Evolutionary conservation across 2,797 vertebrate genomes (phyloP).

Genomic region (Vireo griseus): DNA sequence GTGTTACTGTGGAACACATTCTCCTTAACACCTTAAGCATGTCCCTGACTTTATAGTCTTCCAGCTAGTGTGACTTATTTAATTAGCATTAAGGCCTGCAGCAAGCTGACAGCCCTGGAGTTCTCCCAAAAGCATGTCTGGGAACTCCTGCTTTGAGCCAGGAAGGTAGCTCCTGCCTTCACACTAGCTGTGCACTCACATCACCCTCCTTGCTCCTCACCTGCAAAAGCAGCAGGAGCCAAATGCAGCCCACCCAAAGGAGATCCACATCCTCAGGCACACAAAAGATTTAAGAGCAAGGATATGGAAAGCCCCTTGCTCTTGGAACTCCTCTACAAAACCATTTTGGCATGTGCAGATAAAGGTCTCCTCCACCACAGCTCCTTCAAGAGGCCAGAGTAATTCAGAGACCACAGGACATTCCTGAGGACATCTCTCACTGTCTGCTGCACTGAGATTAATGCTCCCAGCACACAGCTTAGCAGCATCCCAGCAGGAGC

Average conservation of each 20-base stretch:
- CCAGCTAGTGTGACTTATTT: neutral
- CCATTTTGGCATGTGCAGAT: neutral
- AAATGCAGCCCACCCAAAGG: neutral
- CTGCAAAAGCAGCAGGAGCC: neutral
- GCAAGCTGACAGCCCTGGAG: neutral
- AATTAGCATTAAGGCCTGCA: neutral
- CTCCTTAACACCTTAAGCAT: neutral
- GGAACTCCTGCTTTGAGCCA: neutral
- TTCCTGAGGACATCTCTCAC: neutral
- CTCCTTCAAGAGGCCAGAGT: neutral
- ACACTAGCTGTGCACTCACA: neutral
- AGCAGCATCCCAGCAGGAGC: neutral
- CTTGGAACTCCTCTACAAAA: neutral
- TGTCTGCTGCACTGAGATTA: fast-evolving
- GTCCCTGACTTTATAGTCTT: neutral
- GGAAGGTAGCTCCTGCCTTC: neutral
- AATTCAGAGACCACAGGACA: neutral
- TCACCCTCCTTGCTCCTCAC: neutral
- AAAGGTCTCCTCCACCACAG: neutral
- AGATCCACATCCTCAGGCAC: neutral
- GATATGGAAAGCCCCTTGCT: neutral
- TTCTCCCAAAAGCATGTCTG: neutral
- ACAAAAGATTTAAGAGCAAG: neutral
- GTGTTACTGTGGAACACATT: neutral
- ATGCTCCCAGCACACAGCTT: neutral